These are phyloP conservation scores for Cosmia pyralina DNA, from an alignment of 2,888 invertebrate genomes.

Conservation along the genomic window DNA sequence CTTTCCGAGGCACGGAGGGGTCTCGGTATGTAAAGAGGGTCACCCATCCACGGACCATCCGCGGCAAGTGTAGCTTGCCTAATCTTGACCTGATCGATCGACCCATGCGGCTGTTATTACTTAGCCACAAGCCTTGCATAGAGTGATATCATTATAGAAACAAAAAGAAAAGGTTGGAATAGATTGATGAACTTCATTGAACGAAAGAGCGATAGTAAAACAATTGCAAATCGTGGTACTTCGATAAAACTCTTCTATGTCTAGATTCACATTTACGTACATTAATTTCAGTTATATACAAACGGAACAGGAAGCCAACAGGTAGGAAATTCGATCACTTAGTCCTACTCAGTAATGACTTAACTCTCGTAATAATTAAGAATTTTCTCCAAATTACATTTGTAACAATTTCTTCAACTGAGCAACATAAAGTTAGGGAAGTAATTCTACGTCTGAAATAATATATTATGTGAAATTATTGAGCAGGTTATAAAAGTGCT, in stretches of 20 bases:
- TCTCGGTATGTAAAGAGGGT: too few relatives aligned
- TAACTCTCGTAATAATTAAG: constrained; percentile 23
- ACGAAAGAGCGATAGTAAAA: neutral
- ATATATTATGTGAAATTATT: constrained; percentile 64
- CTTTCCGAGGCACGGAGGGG: too few relatives aligned
- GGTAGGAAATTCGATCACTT: neutral
- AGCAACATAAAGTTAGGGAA: constrained; percentile 39
- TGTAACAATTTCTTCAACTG: constrained; percentile 29
- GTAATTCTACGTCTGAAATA: constrained; percentile 51
- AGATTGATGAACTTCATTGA: constrained; percentile 4
- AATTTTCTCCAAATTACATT: constrained; percentile 30
- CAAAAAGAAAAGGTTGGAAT: neutral
- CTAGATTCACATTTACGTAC: neutral
- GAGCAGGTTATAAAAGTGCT: constrained; percentile 61
- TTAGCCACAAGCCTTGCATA: too few relatives aligned
- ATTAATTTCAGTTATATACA: neutral
- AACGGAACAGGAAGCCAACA: neutral
- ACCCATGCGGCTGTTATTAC: too few relatives aligned
- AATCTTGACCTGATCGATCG: too few relatives aligned
- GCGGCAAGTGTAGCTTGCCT: too few relatives aligned
- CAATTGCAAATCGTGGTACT: constrained; percentile 1
- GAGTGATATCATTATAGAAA: too few relatives aligned
- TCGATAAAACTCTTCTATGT: neutral
- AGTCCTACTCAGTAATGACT: constrained; percentile 14
- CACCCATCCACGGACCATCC: too few relatives aligned